Conservation (phyloP, 2,113 vertebrate species). For the Petrocephalus zakoni region DNA sequence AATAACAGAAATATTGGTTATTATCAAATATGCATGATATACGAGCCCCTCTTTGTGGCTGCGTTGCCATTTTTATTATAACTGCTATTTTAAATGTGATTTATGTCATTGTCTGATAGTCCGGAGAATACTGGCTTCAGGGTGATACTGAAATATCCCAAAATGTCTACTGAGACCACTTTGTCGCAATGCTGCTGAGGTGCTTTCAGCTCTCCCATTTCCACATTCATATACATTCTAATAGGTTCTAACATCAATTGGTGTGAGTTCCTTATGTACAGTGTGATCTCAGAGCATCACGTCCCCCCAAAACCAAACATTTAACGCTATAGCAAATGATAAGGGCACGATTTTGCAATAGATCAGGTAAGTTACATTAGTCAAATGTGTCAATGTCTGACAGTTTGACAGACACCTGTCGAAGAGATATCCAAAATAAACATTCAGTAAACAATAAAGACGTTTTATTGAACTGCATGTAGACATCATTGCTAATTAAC, state of each 20-base stretch:
- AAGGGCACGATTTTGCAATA: neutral
- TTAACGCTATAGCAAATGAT: neutral
- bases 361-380: neutral
- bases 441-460: neutral
- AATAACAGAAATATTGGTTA: neutral
- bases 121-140: slow-evolving; percentile 2
- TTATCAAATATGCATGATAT: neutral
- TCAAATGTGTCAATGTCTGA: neutral
- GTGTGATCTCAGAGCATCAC: neutral
- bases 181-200: neutral
- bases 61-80: neutral
- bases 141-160: neutral
- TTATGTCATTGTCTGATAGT: neutral
- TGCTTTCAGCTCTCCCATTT: neutral
- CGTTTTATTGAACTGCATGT: neutral
- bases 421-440: neutral
- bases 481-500: neutral
- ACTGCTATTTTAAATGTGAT: slow-evolving; percentile 9
- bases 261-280: neutral
- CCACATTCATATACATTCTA: neutral
- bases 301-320: neutral
- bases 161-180: neutral
- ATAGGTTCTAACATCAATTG: neutral
- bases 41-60: neutral
- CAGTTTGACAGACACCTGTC: neutral